Base-by-base conservation (phyloP, 1,140 invertebrate genomes). In the Megalopta genalis region DNA sequence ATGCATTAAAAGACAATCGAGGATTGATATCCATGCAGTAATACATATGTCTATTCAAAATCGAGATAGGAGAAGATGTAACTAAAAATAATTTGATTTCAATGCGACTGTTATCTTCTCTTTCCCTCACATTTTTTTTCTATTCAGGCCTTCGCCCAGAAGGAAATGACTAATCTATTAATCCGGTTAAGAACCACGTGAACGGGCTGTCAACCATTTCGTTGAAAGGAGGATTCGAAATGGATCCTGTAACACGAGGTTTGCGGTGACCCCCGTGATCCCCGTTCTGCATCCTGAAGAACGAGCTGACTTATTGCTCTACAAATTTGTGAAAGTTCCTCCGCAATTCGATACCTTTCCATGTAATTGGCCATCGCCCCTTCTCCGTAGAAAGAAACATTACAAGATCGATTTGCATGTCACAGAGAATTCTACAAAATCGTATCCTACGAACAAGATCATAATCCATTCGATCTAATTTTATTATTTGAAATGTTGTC, bases 221-320 rank as follows among this genome's bases (percentile, higher is more conserved):
- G 75, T 81, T 73, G 84, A 83, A 87, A 85, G 75, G 60, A 83
- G 83, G 83, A 87, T 79, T 87, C 46, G 77, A 76, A 83, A 85
- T 82, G 83, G 83, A 87, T 87, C 77, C 83, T 83, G 86, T 87
- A 87, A 87, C 59, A 78, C 54, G 86, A 87, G 86, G 42, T 82
- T 77, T 74, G 76, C 83, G 60, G 83, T 83, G 57, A 74, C 80
- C 85, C 77, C 9, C 23, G 14, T 75, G 42, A 77, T 82, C 83
- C n/a, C 80, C 74, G 70, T 68, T 85, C 79, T 79, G 49, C 66
- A 64, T 77, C 69, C 37, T 72, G 63, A 64, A 76, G 63, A 71
- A 85, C 67, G 80, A 70, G 60, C n/a, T 86, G 74, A 86, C 59
- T 86, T 86, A 86, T 86, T 80, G 65, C 77, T 80, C 72, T 66